A percentile compares a stretch with the other conserved stretches of the same genome.
phyloP scores from a whole-genome alignment of 2,113 vertebrate genomes.

The Sarotherodon lohbergeri region DNA sequence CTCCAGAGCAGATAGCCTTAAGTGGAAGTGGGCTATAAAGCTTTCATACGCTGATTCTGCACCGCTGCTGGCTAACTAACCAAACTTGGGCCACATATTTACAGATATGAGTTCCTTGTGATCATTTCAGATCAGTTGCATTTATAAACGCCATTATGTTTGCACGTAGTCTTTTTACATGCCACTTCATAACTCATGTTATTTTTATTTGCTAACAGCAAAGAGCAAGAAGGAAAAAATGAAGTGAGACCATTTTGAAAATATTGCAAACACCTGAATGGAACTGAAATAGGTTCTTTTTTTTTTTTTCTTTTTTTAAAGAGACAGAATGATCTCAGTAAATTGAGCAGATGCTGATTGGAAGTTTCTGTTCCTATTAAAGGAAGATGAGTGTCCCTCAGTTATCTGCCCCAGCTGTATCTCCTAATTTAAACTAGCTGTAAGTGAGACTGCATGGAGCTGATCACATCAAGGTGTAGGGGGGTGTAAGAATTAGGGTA shows the following conservation, averaged over 20 bases:
- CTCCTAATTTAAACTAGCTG: neutral
- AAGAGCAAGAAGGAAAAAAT: neutral
- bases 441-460: neutral
- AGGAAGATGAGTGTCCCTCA: neutral
- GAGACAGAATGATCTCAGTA: neutral
- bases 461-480: neutral
- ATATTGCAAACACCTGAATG: neutral
- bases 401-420: neutral
- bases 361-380: neutral
- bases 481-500: neutral
- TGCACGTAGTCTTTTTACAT: neutral
- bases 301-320: neutral
- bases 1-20: neutral
- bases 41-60: neutral
- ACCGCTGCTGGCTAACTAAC: neutral
- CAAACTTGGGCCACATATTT: fast-evolving
- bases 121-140: neutral
- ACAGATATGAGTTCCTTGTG: neutral
- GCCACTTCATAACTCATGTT: neutral
- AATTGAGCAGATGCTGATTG: neutral
- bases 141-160: neutral
- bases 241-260: neutral
- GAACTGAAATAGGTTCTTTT: fast-evolving
- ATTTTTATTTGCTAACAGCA: neutral
- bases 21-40: neutral